Evolutionary conservation across 2,888 invertebrate species (phyloP), one percentile per base, ranked within the genome.

Genomic region (Beris morrisii): DNA sequence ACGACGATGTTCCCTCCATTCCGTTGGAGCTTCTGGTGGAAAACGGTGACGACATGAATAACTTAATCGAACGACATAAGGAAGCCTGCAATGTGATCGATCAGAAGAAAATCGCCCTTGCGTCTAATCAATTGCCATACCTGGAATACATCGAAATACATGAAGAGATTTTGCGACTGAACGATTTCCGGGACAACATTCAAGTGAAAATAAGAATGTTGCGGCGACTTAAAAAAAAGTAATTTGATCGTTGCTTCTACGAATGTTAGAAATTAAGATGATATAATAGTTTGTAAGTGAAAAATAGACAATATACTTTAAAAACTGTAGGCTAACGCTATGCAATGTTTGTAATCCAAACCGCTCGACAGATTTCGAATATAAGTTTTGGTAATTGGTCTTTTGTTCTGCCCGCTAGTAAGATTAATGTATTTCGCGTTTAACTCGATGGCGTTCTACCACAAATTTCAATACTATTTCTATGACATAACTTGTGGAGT

Each of bases 141-240:
- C 53, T 69, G 22, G 69, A 69, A 53, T 69, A 69, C 56, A 12
- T 67, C 7, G 69, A 69, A 13, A 4, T 69, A 4, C 61, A 67
- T 43, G 69, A 69, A 46, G 69, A 69, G 53, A 61, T 69, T 3
- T 22, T 31, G 0, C 46, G 69, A 13, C 28, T 69, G 30, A 67
- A 67, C 11, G 31, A 32, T 38, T 61, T 67, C n/a, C 48, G 57
- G 5, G 52, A 65, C 31, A 30, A 44, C 22, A 48, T 65, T 30
- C 65, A 57, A 43, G 48, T 15, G 9, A 57, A 58, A 65, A 65
- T 65, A 31, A 65, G 45, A 48, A 38, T 28, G 11, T 30, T 64
- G 31, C 28, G 55, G 12, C 53, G 53, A 43, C 28, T 43, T 6
- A 15, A 45, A 11, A 64, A 64, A 45, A 63, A 52, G 52, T 48